These are phyloP conservation scores for Gavialis gangeticus DNA, from an alignment of 2,113 vertebrate species.

Conservation along the genomic window DNA sequence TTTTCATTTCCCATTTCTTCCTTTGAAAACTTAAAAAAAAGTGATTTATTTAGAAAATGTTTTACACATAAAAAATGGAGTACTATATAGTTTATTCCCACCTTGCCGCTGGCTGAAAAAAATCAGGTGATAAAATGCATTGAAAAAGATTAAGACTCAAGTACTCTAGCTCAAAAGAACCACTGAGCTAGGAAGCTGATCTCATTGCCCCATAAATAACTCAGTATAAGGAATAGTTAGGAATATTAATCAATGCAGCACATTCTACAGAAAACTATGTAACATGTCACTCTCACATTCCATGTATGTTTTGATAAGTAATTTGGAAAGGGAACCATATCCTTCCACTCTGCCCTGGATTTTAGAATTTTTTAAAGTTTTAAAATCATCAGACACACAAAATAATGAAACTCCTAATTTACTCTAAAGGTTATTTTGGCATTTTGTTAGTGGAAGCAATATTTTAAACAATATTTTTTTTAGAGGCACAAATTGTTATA, in stretches of 20 bases:
- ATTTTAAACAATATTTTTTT: neutral
- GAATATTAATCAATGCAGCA: neutral
- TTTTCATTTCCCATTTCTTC: neutral
- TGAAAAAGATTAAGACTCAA: neutral
- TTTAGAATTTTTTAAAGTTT: no score
- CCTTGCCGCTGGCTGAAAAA: neutral
- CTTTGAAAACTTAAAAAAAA: neutral
- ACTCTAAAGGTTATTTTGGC: neutral
- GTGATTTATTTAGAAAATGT: neutral
- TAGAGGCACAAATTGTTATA: neutral
- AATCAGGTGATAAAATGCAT: neutral
- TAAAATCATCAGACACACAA: neutral
- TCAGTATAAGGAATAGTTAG: neutral
- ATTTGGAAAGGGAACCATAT: neutral
- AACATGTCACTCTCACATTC: neutral
- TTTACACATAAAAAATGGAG: neutral
- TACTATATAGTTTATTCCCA: neutral
- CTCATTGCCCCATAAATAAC: neutral
- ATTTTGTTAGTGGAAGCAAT: neutral
- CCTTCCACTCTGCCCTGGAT: neutral
- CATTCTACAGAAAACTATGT: neutral
- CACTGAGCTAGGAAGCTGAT: neutral
- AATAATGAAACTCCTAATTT: neutral
- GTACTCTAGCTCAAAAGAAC: neutral
- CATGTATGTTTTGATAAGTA: neutral